phyloP scores from a whole-genome alignment of 2,888 invertebrate genomes.

The Drosophila testacea region DNA sequence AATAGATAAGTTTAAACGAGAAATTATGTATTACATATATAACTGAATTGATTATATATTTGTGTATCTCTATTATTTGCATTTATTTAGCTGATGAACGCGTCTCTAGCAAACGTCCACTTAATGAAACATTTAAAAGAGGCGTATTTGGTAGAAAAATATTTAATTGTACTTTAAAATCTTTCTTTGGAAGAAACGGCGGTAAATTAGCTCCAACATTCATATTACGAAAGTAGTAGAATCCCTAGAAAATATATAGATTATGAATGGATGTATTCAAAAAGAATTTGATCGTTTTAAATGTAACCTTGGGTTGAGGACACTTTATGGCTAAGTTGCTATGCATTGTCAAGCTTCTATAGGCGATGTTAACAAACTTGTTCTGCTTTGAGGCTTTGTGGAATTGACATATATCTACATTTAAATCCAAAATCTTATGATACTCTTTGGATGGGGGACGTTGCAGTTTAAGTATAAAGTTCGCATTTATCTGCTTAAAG shows the following conservation, averaged over 20 bases:
- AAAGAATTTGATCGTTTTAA: not conserved
- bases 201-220: constrained; percentile 53
- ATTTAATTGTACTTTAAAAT: constrained; percentile 30
- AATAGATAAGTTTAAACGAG: not conserved
- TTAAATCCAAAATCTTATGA: constrained; percentile 9
- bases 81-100: not conserved
- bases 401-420: constrained; percentile 9
- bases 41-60: not conserved
- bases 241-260: constrained; percentile 35
- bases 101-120: constrained; percentile 9
- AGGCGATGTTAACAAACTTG: constrained; percentile 2
- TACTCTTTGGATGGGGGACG: not conserved
- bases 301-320: constrained; percentile 38
- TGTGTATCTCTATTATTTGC: not conserved
- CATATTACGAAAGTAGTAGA: constrained; percentile 56
- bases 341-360: not conserved
- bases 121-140: constrained; percentile 22
- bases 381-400: not conserved
- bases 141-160: constrained; percentile 6
- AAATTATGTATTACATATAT: no score
- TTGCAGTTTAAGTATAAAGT: constrained; percentile 5
- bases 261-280: not conserved
- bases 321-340: constrained; percentile 32
- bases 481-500: not conserved
- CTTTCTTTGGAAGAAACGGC: constrained; percentile 41